Evolutionary conservation across 2,888 invertebrate species (phyloP).

Genomic region (Hybos culiciformis): DNA sequence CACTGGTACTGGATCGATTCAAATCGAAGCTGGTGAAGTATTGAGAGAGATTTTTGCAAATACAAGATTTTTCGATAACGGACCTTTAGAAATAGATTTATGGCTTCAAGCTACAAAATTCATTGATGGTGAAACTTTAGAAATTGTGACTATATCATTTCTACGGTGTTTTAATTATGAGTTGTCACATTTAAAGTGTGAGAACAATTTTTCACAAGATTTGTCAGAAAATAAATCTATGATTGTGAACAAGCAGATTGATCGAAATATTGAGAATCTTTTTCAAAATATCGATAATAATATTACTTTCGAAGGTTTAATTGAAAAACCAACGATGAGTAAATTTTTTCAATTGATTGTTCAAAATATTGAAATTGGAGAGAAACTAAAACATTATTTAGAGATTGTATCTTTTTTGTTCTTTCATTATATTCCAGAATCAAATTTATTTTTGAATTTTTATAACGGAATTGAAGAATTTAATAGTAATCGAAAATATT

Average conservation of each 20-base stretch:
- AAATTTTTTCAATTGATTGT: conserved; percentile 30
- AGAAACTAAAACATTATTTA: conserved; percentile 32
- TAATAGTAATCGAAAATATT: conserved; percentile 17
- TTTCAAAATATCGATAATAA: conserved; percentile 35
- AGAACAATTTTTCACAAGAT: conserved; percentile 20
- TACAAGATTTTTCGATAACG: conserved; percentile 48
- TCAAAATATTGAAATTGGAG: conserved; percentile 24
- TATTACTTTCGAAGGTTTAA: conserved; percentile 27
- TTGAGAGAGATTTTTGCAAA: conserved; percentile 45
- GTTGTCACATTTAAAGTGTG: conserved; percentile 2
- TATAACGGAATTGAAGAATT: conserved; percentile 17
- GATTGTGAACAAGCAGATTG: conserved; percentile 16
- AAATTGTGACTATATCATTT: conserved; percentile 22
- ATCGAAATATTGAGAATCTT: conserved; percentile 23
- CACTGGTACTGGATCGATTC: conserved; percentile 25
- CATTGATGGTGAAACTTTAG: conserved; percentile 19
- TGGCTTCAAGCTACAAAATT: conserved; percentile 42
- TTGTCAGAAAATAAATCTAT: conserved; percentile 11
- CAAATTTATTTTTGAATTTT: conserved; percentile 19
- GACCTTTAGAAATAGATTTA: conserved; percentile 46
- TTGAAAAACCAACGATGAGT: conserved; percentile 29
- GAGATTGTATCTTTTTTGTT: conserved; percentile 30
- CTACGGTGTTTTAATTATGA: conserved; percentile 9
- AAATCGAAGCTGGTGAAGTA: conserved; percentile 40
- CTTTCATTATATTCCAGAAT: conserved; percentile 27